Base-by-base conservation (phyloP, 2,888 invertebrate genomes). In the Hydraecia micacea region DNA sequence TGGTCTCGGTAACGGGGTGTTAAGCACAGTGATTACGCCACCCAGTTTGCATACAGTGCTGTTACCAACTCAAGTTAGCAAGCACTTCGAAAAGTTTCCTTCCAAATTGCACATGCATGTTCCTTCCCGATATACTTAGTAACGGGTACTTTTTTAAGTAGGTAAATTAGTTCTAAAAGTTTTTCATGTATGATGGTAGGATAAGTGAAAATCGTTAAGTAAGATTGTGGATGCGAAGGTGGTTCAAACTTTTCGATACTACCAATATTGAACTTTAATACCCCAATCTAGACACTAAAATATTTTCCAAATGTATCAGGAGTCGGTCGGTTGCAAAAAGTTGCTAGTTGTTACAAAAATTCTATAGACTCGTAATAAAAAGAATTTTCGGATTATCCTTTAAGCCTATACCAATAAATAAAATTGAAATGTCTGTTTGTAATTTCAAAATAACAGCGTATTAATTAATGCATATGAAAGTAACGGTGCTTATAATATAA, bases 1-100 rank as follows among this genome's bases (percentile, higher is more conserved):
- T 84, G 79, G 82, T 84, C 80, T 84, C 85, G 78, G 89, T 89
- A 88, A 87, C 90, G 87, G 89, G 80, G 91, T 89, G 91, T 91
- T 91, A 90, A 89, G 87, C 91, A 87, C 88, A 80, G 87, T 89
- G 90, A 91, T 92, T 90, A 88, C 88, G 87, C 71, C 75, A 70
- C 79, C 86, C 80, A 90, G 90, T 90, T 90, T 90, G 88, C 90
- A 90, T 89, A 87, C 86, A 88, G 80, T 77, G 78, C 84, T 85
- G 83, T 79, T 79, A 84, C 86, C 77, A 79, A 75, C 81, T 77
- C 65, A 79, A 87, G 65, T 86, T 86, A 70, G 75, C 52, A 58
- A 82, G 66, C 77, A 76, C 81, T 81, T 75, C 67, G 78, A 82
- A 77, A 86, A 87, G 79, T 87, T 87, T 81, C 62, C 69, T 39